phyloP scores from a whole-genome alignment of 2,797 vertebrate genomes.

The Stomatorhinus walkeri region DNA sequence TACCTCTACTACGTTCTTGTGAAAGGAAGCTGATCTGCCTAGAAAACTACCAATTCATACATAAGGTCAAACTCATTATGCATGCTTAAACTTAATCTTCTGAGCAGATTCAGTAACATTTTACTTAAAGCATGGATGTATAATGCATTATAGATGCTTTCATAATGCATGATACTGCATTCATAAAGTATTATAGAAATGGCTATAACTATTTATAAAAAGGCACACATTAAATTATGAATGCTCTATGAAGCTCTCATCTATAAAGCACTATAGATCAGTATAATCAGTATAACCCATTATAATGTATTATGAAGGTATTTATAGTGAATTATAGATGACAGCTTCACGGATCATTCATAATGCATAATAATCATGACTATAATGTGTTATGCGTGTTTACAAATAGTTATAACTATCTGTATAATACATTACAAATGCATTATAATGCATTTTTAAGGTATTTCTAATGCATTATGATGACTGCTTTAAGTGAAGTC shows the following conservation, averaged over 20 bases:
- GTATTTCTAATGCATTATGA: background rate
- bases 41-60: background rate
- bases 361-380: background rate
- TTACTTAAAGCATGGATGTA: background rate
- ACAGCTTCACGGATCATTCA: background rate
- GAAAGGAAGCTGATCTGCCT: background rate
- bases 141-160: background rate
- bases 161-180: background rate
- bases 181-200: background rate
- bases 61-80: background rate
- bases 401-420: background rate
- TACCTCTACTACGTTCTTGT: background rate
- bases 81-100: conserved; percentile 21
- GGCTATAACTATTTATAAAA: background rate
- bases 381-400: background rate
- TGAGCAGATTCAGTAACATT: background rate
- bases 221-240: background rate
- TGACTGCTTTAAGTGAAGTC: background rate
- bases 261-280: background rate
- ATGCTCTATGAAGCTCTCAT: background rate
- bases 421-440: background rate
- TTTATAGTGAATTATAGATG: background rate
- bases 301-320: background rate
- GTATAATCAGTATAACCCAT: background rate
- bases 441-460: background rate